Evolutionary conservation across 35 echinoderm and acorn worm species (phyloP), one percentile per base, ranked within the genome.

Genomic region (Heliocidaris erythrogramma): DNA sequence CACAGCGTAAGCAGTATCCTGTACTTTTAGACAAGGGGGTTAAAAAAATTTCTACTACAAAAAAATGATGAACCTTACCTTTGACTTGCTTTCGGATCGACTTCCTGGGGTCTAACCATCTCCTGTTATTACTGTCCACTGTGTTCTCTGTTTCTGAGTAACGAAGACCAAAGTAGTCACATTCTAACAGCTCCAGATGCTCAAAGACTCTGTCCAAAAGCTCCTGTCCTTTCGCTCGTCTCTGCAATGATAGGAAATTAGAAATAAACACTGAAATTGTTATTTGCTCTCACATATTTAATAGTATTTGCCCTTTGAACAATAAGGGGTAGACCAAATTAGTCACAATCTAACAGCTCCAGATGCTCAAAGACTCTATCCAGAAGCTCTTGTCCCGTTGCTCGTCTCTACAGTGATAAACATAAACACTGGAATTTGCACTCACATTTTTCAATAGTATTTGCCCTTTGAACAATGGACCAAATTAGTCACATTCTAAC

Each of bases 41-140:
- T 42, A 42, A 42, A 42, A 42, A 42, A 42, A 42, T 42, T 42
- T 42, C 35, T 42, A 1, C 35, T 42, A 42, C 35, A 42, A 42
- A 42, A 42, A 42, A 42, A 42, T 42, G 35, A 42, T 42, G 35
- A 42, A 78, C 87, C 97, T 95, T 59, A 99, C 98, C 95, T 99
- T 99, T 99, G 56, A 99, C 94, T 94, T 99, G 98, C 92, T 99
- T 99, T 49, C 98, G 89, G 32, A 99, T 95, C 56, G 98, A 99
- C 71, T 99, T 97, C 47, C 88, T 85, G 47, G 96, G 96, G 53
- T 97, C 96, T 18, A 97, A 86, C 98, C 98, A 99, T 86, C 96
- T 95, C 71, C 93, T 99, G 16, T 96, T 91, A 78, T 78, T 78
- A 49, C 92, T 95, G 42, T 99, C 98, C 30, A 96, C 13, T 31